Evolutionary conservation across 2,888 invertebrate species (phyloP), one percentile per base, ranked within the genome.

Genomic region (Taenaris catops): DNA sequence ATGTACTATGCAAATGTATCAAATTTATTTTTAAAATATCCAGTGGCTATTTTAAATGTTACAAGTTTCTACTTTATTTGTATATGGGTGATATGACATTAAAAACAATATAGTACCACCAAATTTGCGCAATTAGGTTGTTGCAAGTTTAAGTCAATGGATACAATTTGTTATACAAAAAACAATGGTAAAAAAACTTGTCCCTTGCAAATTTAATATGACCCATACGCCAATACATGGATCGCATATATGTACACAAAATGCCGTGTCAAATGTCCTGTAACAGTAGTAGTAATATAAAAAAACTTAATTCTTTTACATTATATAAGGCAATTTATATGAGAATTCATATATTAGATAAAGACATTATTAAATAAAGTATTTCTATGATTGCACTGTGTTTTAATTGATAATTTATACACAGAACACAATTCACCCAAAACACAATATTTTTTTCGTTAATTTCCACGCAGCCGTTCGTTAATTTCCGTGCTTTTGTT

Each of bases 341-440:
- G 67, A 79, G 73, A 79, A 73, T 63, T 65, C 64, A 63, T 66
- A 63, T 67, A 65, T 76, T 75, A 73, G 68, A 76, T 74, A 74
- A 84, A 84, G 80, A 84, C 81, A 84, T 74, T 70, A 73, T 73
- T 58, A 78, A 79, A 80, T 79, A 76, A 79, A 80, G 60, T 63
- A 68, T 67, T 66, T 68, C 65, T 57, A 50, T 62, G 60, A 61
- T 35, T 39, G 45, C 39, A 35, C 40, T 25, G 27, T 32, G 16
- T 24, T 28, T 23, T n/a, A 4, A 9, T 2, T n/a, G n/a, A 11
- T 14, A n/a, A n/a, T 14, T 3, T 14, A 14, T 14, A 14, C 14
- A 14, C 14, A 3, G n/a, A 10, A 3, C 8, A 10, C 8, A 10
- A 1, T 23, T 3, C 10, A 1, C 1, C 5, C n/a, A 21, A n/a